phyloP scores from a whole-genome alignment of 2,113 vertebrate genomes.

The Perognathus longimembris region DNA sequence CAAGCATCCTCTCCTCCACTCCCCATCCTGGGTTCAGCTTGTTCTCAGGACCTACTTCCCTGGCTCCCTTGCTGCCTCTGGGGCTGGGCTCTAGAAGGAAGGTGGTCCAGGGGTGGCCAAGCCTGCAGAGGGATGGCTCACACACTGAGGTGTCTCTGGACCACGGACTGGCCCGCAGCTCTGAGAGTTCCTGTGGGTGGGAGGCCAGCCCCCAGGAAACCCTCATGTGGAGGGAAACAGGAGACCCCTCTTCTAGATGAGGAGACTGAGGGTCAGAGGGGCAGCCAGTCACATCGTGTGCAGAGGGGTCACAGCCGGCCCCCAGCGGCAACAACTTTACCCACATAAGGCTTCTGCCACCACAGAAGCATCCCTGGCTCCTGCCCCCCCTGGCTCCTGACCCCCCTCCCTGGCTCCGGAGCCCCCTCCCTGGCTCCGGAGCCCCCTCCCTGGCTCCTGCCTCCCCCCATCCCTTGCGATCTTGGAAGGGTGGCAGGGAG shows the following conservation, averaged over 20 bases:
- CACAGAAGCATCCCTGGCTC: not conserved
- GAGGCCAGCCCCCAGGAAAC: not conserved
- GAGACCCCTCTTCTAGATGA: not conserved
- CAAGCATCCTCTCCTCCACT: rapidly evolving
- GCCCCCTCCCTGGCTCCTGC: too few species aligned
- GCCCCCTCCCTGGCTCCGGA: not conserved
- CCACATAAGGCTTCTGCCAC: rapidly evolving
- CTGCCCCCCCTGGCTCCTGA: not conserved
- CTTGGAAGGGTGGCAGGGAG: not conserved
- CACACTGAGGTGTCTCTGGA: not conserved
- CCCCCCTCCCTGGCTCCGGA: too few species aligned
- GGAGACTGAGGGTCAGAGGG: not conserved
- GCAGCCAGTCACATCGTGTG: rapidly evolving
- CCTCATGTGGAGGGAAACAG: not conserved
- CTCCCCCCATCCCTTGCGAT: rapidly evolving
- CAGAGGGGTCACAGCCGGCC: not conserved
- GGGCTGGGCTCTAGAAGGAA: not conserved
- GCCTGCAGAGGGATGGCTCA: not conserved
- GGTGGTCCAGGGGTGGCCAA: not conserved
- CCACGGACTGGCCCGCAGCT: not conserved
- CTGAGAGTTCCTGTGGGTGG: rapidly evolving
- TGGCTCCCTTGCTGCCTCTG: not conserved
- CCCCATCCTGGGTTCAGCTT: not conserved
- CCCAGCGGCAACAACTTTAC: not conserved
- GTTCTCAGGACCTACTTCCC: not conserved